Evolutionary conservation across 2,888 invertebrate genomes (phyloP), one percentile per base, ranked within the genome.

Genomic region (Xestoiulus laeticollis): DNA sequence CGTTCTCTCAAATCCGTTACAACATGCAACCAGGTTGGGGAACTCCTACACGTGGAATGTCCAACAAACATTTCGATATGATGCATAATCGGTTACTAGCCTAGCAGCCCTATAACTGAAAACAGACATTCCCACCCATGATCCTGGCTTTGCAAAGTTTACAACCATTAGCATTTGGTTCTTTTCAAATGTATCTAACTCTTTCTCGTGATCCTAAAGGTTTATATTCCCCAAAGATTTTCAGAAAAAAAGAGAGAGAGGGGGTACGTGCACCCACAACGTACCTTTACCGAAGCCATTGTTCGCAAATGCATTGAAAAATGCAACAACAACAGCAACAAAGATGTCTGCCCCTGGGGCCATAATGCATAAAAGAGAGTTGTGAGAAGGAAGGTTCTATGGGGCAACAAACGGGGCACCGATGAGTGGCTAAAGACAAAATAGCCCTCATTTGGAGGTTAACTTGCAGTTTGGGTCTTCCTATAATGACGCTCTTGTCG

Each of bases 261-360:
- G 78, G 78, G 78, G 78, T 78, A 32, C 30, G 78, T 78, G 78
- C 78, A 78, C 78, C 78, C 78, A 78, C 78, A 85, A 85, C 85
- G 38, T 44, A 85, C 85, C 85, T 85, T 85, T 85, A 85, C 85
- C 44, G 43, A 43, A 85, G 38, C 38, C 16, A 85, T 85, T 85
- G 85, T 85, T 85, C 38, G 43, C 85, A n/a, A 43, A 38, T 85
- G 43, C 1, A 85, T 85, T 43, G 85, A 38, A 85, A 85, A 85
- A 38, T 26, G 43, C 44, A 85, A 85, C 85, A 85, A 85, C 78
- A 78, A 78, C 78, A 78, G 78, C 78, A 78, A 78, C 78, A 78
- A 78, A 78, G 78, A 78, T 78, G 78, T 78, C 78, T 78, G 30
- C 78, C 78, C 78, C 78, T 78, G 78, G 78, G 78, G 78, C 78